Percentiles rank a stretch among this genome's conserved stretches.
Conservation (phyloP, 1,140 invertebrate species). For the Eumaeus atala region DNA sequence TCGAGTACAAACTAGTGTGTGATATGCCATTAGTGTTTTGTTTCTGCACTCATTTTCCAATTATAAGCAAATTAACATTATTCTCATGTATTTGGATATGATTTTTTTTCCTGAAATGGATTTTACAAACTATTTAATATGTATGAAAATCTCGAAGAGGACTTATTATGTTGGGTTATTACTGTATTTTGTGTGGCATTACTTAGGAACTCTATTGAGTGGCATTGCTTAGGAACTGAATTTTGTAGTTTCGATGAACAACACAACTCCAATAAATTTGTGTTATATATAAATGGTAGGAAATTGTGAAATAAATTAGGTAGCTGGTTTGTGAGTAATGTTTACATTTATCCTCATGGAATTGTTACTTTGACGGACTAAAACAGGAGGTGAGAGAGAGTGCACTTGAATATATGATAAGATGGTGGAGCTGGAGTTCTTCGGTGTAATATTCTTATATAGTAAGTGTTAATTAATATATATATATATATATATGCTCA, state of each 20-base stretch:
- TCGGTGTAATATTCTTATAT: conserved; percentile 29
- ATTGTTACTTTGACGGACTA: conserved; percentile 46
- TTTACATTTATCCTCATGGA: conserved; percentile 14
- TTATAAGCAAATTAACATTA: too few relatives aligned
- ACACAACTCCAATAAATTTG: background rate
- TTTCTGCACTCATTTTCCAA: conserved; percentile 4
- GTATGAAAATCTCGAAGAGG: too few relatives aligned
- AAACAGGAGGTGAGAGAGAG: conserved; percentile 37
- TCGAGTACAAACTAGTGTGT: too few relatives aligned
- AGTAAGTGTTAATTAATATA: conserved; percentile 65
- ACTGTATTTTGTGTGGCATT: too few relatives aligned
- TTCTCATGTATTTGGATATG: too few relatives aligned
- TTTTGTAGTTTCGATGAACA: background rate
- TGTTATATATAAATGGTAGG: conserved; percentile 1
- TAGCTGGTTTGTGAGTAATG: background rate
- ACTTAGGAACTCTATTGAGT: too few relatives aligned
- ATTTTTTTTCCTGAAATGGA: too few relatives aligned
- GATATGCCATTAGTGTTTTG: conserved; percentile 17
- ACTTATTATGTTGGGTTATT: too few relatives aligned
- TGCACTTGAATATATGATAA: conserved; percentile 60
- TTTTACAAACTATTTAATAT: too few relatives aligned
- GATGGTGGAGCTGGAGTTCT: conserved; percentile 35
- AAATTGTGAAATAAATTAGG: too few relatives aligned
- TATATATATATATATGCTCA: conserved; percentile 61
- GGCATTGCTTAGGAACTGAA: too few relatives aligned